Conservation (phyloP, 2,888 invertebrate genomes). For the Leptura quadrifasciata region DNA sequence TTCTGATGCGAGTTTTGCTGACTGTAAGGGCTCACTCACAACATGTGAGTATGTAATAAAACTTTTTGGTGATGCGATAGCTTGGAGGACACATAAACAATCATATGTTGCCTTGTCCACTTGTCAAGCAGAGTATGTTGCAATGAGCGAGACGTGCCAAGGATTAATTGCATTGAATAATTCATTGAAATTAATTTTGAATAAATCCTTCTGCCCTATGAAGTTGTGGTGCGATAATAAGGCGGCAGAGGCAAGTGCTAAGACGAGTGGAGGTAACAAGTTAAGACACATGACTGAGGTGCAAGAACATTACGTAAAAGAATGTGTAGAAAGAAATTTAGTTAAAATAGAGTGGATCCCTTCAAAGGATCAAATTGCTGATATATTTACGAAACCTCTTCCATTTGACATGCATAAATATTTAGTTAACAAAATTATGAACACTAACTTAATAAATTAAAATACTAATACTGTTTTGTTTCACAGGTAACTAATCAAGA, state of each 20-base stretch:
- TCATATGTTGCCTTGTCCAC: slow-evolving; percentile 23
- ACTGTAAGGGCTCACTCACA: neutral
- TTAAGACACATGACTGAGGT: slow-evolving; percentile 24
- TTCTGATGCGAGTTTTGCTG: slow-evolving; percentile 23
- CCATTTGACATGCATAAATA: slow-evolving; percentile 11
- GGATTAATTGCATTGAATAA: slow-evolving; percentile 12
- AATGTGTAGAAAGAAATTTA: slow-evolving; percentile 23
- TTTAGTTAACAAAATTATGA: slow-evolving; percentile 13
- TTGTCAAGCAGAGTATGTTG: slow-evolving; percentile 24
- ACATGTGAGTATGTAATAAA: slow-evolving; percentile 20
- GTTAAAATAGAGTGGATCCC: slow-evolving; percentile 23
- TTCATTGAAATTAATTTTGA: slow-evolving; percentile 22
- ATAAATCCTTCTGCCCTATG: slow-evolving; percentile 12
- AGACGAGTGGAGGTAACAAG: slow-evolving; percentile 4
- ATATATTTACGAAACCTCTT: slow-evolving; percentile 16
- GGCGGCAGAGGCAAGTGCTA: slow-evolving; percentile 14
- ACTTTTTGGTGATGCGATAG: slow-evolving; percentile 12
- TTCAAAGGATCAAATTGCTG: slow-evolving; percentile 23
- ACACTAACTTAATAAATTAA: slow-evolving; percentile 14
- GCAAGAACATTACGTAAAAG: slow-evolving; percentile 20
- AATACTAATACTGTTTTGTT: slow-evolving; percentile 5
- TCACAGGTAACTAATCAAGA: slow-evolving; percentile 13
- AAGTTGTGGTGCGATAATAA: slow-evolving; percentile 24
- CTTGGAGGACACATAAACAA: slow-evolving; percentile 23
- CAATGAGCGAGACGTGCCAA: slow-evolving; percentile 20